Evolutionary conservation across 2,888 invertebrate species (phyloP), one percentile per base, ranked within the genome.

Genomic region (Drosophila sordidula): DNA sequence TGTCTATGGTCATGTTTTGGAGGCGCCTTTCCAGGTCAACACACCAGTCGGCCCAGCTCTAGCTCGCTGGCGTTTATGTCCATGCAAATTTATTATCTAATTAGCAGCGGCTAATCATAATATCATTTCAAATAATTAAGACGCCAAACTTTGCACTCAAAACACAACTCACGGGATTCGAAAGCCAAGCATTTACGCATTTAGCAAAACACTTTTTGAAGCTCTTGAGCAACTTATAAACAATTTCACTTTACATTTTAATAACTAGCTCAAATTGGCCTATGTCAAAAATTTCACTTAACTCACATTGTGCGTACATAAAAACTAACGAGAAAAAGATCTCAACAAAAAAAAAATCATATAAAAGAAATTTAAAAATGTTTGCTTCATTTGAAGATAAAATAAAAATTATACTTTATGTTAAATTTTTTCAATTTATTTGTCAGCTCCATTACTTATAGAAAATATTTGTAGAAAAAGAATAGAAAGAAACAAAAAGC

Each of bases 1-100:
- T 80, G 86, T 71, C 77, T 85, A 38, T 56, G 56, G 22, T 32
- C 55, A 42, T 74, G 64, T 50, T 55, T 75, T 75, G 61, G 44
- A 44, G 58, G 44, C 63, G 45, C 55, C 49, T 64, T 64, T 64
- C 41, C 75, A 65, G 71, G 58, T 67, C 68, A 71, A 51, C 26
- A 9, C 8, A 12, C 32, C 14, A 39, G 51, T 22, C 36, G 9
- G n/a, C 39, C 29, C 26, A 45, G 26, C 12, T 36, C 2, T 14
- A n/a, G 18, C 22, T n/a, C 29, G 41, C 29, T 38, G 38, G 49
- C 11, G 18, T 56, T 49, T 25, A 64, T 56, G 32, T 44, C 44
- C 44, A 65, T 58, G 72, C 67, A 26, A 73, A 63, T 52, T 49
- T 41, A 47, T 26, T 47, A 58, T 8, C 49, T 42, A 70, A 66